Evolutionary conservation across 2,113 vertebrate species (phyloP).

Genomic region (Amphilophus citrinellus): DNA sequence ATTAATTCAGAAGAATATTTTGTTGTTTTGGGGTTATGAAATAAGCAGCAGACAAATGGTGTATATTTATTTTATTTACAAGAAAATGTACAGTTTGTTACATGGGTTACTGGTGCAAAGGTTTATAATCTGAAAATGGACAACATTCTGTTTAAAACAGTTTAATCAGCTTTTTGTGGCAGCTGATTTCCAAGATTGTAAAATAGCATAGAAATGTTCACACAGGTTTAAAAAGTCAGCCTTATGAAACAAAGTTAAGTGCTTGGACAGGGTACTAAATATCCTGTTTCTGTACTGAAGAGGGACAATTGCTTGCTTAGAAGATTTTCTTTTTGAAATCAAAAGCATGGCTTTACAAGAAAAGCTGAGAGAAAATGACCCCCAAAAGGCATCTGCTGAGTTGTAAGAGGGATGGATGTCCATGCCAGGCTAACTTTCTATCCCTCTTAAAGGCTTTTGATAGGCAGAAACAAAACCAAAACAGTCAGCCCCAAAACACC

Average conservation of each 20-base stretch:
- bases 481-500: constrained; percentile 38
- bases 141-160: constrained; percentile 54
- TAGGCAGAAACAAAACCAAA: constrained; percentile 46
- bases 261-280: constrained; percentile 12
- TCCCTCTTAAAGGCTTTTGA: constrained; percentile 50
- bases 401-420: constrained; percentile 33
- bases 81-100: constrained; percentile 99
- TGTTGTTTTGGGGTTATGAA: background rate
- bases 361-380: constrained; percentile 24
- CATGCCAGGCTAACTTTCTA: constrained; percentile 14
- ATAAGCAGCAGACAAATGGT: constrained; percentile 12
- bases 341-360: constrained; percentile 47
- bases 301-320: constrained; percentile 9
- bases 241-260: constrained; percentile 49
- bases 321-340: constrained; percentile 25
- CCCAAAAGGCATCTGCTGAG: constrained; percentile 59
- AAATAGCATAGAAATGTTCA: constrained; percentile 64
- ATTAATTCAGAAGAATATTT: constrained; percentile 19
- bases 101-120: constrained; percentile 97
- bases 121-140: constrained; percentile 83
- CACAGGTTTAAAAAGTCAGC: constrained; percentile 44
- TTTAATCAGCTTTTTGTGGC: constrained; percentile 46
- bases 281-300: constrained; percentile 27
- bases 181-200: constrained; percentile 61
- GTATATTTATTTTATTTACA: constrained; percentile 95